Base-by-base conservation (phyloP, 2,888 invertebrate genomes). In the Polietes domitor region DNA sequence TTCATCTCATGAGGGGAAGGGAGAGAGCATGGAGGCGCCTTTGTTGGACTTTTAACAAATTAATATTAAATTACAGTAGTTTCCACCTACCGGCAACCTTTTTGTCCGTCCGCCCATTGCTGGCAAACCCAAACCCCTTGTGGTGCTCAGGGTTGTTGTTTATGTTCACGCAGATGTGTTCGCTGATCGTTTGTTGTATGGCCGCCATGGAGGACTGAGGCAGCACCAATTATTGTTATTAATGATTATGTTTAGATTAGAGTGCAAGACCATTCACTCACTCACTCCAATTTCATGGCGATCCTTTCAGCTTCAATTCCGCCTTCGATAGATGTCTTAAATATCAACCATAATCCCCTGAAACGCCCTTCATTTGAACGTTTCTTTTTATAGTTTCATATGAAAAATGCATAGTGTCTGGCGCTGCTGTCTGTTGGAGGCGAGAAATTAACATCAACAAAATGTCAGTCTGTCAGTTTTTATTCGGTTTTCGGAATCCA, bases 21-120 rank as follows among this genome's bases (percentile, higher is more conserved):
- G 68, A 24, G 24, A 24, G 68, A 74, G 37, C 61, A 77, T 87
- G 87, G 87, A 86, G 89, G 88, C 88, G 88, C 89, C 88, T 86
- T 87, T 82, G 68, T 83, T 85, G 85, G 86, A 85, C 87, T 87
- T 87, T 89, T 89, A 89, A 90, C 90, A 90, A 90, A 91, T 91
- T 91, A 90, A 89, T 90, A 89, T 90, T 90, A 89, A 89, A 89
- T 89, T 90, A 90, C 90, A 87, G 84, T 84, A 85, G 83, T 85
- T 76, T 82, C 80, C 85, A 77, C 82, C 85, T 85, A 73, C 82
- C 58, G 68, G 65, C 73, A 75, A 58, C 53, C 26, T 72, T 61
- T 43, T n/a, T 71, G 70, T 32, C 32, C 43, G 24, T 43, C 24
- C n/a, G 15, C 5, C 28, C 55, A 55, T 53, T 17, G n/a, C n/a